These are phyloP conservation scores for Eira barbara DNA, from an alignment of 2,113 vertebrate species.

Conservation along the genomic window DNA sequence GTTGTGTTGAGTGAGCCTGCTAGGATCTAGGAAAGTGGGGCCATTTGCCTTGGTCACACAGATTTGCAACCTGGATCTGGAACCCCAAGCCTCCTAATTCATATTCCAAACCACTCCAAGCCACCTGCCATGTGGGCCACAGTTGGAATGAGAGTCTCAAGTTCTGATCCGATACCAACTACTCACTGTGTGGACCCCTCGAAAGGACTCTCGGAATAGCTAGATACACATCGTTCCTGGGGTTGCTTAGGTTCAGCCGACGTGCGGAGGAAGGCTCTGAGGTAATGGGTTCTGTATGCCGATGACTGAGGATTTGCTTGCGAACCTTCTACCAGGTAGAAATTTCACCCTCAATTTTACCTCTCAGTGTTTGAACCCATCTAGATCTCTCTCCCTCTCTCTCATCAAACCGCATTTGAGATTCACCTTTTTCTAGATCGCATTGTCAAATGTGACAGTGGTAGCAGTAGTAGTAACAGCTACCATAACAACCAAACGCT, in stretches of 20 bases:
- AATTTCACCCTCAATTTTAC: not conserved
- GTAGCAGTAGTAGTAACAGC: too few relatives aligned
- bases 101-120: not conserved
- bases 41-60: not conserved
- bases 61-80: not conserved
- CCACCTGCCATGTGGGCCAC: not conserved
- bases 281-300: too few relatives aligned
- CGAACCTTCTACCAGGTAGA: not conserved
- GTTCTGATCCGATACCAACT: not conserved
- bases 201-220: not conserved
- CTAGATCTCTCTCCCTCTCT: not conserved
- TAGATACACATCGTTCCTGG: not conserved
- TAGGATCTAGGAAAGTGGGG: not conserved
- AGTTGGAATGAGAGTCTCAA: not conserved
- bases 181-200: not conserved
- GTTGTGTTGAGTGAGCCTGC: not conserved
- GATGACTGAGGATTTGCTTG: not conserved
- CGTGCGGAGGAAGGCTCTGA: not conserved
- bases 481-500: not conserved
- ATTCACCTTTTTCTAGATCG: not conserved
- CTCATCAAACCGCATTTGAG: not conserved
- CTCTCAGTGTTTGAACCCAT: not conserved
- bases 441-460: not conserved
- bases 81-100: not conserved
- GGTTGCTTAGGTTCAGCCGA: not conserved